These are phyloP conservation scores for Hypsibius dujardini DNA, from an alignment of 1,140 invertebrate species.

Conservation along the genomic window DNA sequence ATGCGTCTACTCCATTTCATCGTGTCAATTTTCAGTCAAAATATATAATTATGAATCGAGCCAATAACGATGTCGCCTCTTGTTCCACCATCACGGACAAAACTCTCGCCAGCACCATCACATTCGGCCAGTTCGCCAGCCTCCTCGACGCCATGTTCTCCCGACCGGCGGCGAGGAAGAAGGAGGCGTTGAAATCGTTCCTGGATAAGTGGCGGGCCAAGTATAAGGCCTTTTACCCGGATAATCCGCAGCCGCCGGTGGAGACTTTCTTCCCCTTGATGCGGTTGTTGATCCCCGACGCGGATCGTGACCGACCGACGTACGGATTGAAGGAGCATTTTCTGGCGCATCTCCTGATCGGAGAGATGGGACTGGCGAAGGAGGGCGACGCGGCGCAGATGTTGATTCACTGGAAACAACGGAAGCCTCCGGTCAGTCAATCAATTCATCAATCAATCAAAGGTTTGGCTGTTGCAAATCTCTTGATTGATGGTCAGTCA, in stretches of 20 bases:
- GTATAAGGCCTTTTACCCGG: neutral
- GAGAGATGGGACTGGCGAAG: constrained; percentile 47
- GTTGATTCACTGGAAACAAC: constrained; percentile 39
- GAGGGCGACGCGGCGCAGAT: constrained; percentile 46
- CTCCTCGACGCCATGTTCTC: too few relatives aligned
- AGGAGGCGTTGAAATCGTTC: constrained; percentile 38
- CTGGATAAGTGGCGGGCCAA: constrained; percentile 36
- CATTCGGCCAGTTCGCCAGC: too few relatives aligned
- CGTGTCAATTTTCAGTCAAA: too few relatives aligned
- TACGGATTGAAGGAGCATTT: constrained; percentile 45
- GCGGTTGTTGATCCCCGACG: constrained; percentile 48
- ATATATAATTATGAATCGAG: too few relatives aligned
- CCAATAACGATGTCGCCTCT: too few relatives aligned
- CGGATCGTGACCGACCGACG: constrained; percentile 44
- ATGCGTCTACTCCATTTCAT: too few relatives aligned
- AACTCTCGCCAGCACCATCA: too few relatives aligned
- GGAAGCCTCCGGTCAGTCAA: neutral
- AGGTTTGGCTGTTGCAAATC: too few relatives aligned
- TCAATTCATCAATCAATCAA: too few relatives aligned
- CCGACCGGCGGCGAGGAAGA: constrained; percentile 37
- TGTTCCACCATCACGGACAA: too few relatives aligned
- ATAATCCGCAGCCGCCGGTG: neutral
- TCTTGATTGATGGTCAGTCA: too few relatives aligned
- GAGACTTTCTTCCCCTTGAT: constrained; percentile 46
- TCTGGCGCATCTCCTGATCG: constrained; percentile 41